Base-by-base conservation (phyloP, 1,140 invertebrate genomes). In the Drosophila murphyi region DNA sequence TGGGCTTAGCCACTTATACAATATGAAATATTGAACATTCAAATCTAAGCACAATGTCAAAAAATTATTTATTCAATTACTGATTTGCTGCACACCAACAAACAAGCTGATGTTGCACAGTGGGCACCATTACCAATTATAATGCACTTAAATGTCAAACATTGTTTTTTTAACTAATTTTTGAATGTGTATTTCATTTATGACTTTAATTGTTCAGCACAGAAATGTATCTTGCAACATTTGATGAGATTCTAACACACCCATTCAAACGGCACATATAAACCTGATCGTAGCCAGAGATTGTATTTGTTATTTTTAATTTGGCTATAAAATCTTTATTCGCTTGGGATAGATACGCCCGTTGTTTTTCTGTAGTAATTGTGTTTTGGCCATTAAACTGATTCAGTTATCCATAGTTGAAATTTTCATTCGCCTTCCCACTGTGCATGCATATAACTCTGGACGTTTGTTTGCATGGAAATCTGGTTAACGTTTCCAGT, bases 1-100 rank as follows among this genome's bases (percentile, higher is more conserved):
- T 29, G 50, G 32, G 59, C 29, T 8, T 12, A 31, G 52, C 6
- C 29, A 20, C 32, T 48, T 35, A 32, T 61, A 48, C 31, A 61
- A 61, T 48, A 61, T 61, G 59, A 61, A 48, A 61, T 48, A 55
- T 55, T 37, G 43, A 57, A 28, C 52, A 67, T 67, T 41, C 43
- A 57, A 57, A 67, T 50, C 10, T 47, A 54, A 10, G 52, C 63
- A 57, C 63, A 67, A 67, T 67, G 43, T 39, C 50, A 20, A 35
- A 65, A 67, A 47, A 57, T 55, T 67, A 28, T 37, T 56, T 48
- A 52, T 67, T 67, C 56, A 59, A 59, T 48, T 65, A 56, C 52
- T 8, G 4, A 20, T 45, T 41, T 8, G 37, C 39, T 39, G 61
- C 37, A 63, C 48, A 63, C n/a, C 48, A 32, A 20, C 20, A 20